Conservation (phyloP, 2,113 vertebrate species). For the Rhinichthys klamathensis region DNA sequence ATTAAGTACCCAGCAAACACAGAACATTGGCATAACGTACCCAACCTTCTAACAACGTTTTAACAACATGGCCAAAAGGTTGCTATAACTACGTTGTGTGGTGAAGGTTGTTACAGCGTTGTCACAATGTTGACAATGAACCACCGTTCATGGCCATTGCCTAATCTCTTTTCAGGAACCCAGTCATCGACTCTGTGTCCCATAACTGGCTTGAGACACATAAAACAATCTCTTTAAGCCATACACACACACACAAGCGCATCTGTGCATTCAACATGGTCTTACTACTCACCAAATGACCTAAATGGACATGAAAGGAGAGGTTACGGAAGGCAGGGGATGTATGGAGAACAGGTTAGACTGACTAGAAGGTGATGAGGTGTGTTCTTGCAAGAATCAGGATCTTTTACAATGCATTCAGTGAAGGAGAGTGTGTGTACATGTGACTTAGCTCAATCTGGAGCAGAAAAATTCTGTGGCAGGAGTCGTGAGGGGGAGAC, state of each 20-base stretch:
- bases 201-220: not conserved
- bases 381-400: too few species aligned
- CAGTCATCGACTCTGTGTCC: not conserved
- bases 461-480: not conserved
- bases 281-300: not conserved
- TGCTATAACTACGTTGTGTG: too few species aligned
- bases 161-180: too few species aligned
- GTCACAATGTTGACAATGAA: too few species aligned
- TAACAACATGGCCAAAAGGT: too few species aligned
- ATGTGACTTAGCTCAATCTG: not conserved
- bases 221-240: not conserved
- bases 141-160: too few species aligned
- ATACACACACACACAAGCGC: not conserved
- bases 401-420: conserved; percentile 38
- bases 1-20: not conserved
- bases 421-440: not conserved
- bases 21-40: too few species aligned
- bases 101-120: too few species aligned
- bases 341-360: conserved; percentile 32
- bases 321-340: conserved; percentile 52
- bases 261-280: not conserved
- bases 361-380: conserved; percentile 32
- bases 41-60: too few species aligned
- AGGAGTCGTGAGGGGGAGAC: not conserved
- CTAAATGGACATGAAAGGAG: conserved; percentile 39